Evolutionary conservation across 2,888 invertebrate genomes (phyloP).

Genomic region (Eupithecia centaureata): DNA sequence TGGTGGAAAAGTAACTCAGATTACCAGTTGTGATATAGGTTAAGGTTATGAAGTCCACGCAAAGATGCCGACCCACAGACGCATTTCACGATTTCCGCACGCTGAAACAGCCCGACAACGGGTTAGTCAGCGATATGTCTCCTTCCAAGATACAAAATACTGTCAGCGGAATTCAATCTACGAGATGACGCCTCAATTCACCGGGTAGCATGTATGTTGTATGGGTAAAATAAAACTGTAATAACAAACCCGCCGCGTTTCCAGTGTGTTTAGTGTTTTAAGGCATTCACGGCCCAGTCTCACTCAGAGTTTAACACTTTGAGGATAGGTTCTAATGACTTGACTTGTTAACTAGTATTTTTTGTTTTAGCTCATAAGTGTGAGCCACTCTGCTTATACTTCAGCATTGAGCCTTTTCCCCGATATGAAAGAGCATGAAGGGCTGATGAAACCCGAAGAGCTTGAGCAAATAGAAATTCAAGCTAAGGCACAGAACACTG

Average conservation of each 20-base stretch:
- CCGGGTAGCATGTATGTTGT: too few relatives aligned
- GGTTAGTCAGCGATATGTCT: not conserved
- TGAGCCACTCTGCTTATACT: conserved; percentile 72
- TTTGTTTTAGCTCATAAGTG: conserved; percentile 67
- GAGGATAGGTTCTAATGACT: not conserved
- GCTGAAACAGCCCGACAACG: not conserved
- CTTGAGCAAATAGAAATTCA: conserved; percentile 58
- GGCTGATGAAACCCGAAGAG: conserved; percentile 65
- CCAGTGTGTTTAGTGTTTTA: not conserved
- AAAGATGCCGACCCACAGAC: not conserved
- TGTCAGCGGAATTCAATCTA: too few relatives aligned
- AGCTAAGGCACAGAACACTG: conserved; percentile 60
- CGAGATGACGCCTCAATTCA: too few relatives aligned
- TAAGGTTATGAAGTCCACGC: not conserved
- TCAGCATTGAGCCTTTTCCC: conserved; percentile 79
- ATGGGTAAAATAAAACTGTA: too few relatives aligned
- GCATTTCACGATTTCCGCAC: not conserved
- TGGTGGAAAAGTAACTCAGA: too few relatives aligned
- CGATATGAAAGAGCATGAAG: conserved; percentile 76
- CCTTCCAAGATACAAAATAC: too few relatives aligned
- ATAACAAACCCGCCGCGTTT: not conserved
- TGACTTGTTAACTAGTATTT: not conserved
- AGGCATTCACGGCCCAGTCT: not conserved
- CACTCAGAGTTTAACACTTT: too few relatives aligned
- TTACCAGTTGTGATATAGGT: not conserved